Conservation (phyloP, 2,113 vertebrate genomes). For the Shinisaurus crocodilurus region DNA sequence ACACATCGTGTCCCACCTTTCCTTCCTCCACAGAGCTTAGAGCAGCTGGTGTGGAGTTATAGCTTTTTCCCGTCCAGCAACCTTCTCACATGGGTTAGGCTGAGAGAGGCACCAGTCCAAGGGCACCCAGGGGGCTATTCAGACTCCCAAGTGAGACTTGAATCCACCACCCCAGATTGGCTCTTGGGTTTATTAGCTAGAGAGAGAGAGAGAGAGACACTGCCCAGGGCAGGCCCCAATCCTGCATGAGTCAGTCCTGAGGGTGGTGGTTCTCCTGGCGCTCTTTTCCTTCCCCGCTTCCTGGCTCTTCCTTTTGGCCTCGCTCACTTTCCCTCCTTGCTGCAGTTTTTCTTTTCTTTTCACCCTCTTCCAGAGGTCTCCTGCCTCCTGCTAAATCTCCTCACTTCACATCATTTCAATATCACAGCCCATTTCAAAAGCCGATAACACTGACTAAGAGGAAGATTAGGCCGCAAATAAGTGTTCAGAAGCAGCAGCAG, state of each 20-base stretch:
- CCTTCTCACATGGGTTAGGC: no score
- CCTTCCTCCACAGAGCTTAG: no score
- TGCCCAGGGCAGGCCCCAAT: no score
- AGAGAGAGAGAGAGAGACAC: no score
- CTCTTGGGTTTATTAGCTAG: neutral
- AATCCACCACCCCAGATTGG: neutral
- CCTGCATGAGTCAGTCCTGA: no score
- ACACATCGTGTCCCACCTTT: no score
- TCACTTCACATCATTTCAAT: neutral
- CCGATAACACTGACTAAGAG: neutral
- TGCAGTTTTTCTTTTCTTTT: neutral
- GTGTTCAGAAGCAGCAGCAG: neutral
- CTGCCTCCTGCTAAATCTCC: slow-evolving; percentile 16
- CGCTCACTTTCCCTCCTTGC: fast-evolving
- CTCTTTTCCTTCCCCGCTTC: neutral
- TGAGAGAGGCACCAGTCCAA: no score
- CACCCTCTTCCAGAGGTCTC: slow-evolving; percentile 13
- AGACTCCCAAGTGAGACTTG: no score
- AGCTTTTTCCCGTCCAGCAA: no score
- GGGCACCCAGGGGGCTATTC: no score
- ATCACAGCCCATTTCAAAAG: slow-evolving; percentile 13
- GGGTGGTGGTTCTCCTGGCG: neutral
- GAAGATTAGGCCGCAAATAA: neutral
- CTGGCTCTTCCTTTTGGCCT: neutral
- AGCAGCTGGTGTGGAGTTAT: no score